Evolutionary conservation across 2,888 invertebrate genomes (phyloP), one percentile per base, ranked within the genome.

Genomic region (Yponomeuta cagnagella): DNA sequence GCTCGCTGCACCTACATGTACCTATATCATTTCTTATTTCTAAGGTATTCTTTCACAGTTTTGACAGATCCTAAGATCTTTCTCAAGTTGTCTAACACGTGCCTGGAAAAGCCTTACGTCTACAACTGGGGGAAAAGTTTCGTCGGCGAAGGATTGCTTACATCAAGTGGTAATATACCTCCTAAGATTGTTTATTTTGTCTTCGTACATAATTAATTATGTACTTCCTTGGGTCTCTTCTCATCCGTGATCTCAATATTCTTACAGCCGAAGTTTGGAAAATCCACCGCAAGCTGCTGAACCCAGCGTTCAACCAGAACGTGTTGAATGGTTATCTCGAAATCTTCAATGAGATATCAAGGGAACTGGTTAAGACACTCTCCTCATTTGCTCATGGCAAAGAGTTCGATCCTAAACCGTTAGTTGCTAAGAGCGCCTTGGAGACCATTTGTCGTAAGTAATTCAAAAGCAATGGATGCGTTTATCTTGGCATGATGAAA

Each of bases 261-360:
- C 0, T 76, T 76, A 77, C 68, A 73, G 73, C 68, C 10, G 33
- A 70, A 52, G 48, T 72, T 6, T 73, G 73, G 73, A 73, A 71
- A 70, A 68, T 37, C 3, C 71, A 72, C 52, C 66, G 70, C 1
- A 73, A 73, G 70, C 71, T 70, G 58, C 30, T 73, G 33, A 70
- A 63, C 10, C 71, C 73, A 70, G 70, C 72, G 1, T 73, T 73
- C 48, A 68, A 71, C 12, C 71, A 72, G 37, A 72, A 66, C 48
- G 68, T 73, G 9, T 23, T 73, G 30, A 69, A 73, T 43, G 63
- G 71, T 5, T 73, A 71, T 58, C 58, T 73, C 3, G 68, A 64
- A n/a, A 63, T 70, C 12, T 72, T 73, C 48, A 71, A 72, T 12
- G 31, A 64, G 37, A 69, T 70, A 48, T 48, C 68, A 2, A 6